Evolutionary conservation across 2,113 vertebrate genomes (phyloP), one percentile per base, ranked within the genome.

Genomic region (Struthio camelus): DNA sequence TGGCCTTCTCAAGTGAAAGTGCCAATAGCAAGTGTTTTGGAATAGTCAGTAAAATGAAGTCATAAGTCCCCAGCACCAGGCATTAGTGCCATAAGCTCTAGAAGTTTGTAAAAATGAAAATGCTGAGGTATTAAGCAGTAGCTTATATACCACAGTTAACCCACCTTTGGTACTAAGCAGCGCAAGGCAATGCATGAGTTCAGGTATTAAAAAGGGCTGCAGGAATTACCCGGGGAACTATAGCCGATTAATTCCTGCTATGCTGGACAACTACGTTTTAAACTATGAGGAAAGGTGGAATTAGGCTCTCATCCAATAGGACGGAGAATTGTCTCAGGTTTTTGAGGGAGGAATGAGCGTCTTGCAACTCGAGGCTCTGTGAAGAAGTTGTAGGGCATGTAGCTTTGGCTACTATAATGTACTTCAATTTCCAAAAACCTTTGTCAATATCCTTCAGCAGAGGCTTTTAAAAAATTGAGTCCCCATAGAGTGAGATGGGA

Each of bases 1-100:
- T 0, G 1, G 28, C 18, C 11, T 20, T 17, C 24, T 36, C 25
- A 27, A 19, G 13, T 14, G 61, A 17, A 1, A 3, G 28, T 65
- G 27, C 22, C 54, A 54, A 38, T 48, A 44, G n/a, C 2, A 36
- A 24, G 11, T 18, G 4, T 50, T 84, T 28, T 28, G 10, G 54
- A 91, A 56, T 27, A 44, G n/a, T 50, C 24, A 28, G 6, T 58
- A 34, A 85, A 61, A 25, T 34, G 10, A 17, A 58, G 67, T 16
- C 1, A 0, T 19, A 2, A 2, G 7, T 80, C 5, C 12, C 50
- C 16, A 18, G 66, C 40, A 67, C 62, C 89, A 67, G 14, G 32
- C 25, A 2, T 46, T 30, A 28, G 42, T 80, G 6, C 50, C 0
- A 1, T 0, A 0, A 6, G 40, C 34, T 80, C 24, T 72, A 23